Evolutionary conservation across 2,113 vertebrate species (phyloP), one percentile per base, ranked within the genome.

Genomic region (Siphamia tubifer): DNA sequence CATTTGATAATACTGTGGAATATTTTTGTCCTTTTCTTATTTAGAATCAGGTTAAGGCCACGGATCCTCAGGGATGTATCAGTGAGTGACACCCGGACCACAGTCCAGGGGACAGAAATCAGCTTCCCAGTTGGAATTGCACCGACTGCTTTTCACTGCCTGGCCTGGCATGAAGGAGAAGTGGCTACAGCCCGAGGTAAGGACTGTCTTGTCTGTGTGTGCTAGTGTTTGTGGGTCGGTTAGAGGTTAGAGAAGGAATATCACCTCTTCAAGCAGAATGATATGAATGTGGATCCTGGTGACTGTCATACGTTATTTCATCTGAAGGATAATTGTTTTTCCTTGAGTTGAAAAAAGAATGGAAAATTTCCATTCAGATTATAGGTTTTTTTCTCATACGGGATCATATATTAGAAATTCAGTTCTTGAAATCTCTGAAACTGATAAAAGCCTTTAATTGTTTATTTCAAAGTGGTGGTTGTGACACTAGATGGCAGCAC

Each of bases 151-250:
- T 97, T 98, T 54, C 96, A 98, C 75, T 92, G 94, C 38, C 80
- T 98, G 6, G 94, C 94, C 20, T 98, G 96, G 93, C 94, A 94
- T 0, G 95, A 98, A 19, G 98, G 97, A 19, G 97, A 99, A 86
- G 75, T 93, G 83, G 97, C 96, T 76, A 99, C 97, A 23, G 95
- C 97, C 55, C 94, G 93, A 81, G 98, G 97, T 98, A 43, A 82
- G 72, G 12, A 47, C 12, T 8, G 19, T 9, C n/a, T 25, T 48
- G 12, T n/a, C 8, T 45, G 2, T 63, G 16, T 65, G 10, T 48
- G 19, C 8, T 27, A 23, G 13, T 57, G 16, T 42, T 24, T 19
- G 45, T 12, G 15, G 4, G n/a, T n/a, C n/a, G n/a, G n/a, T n/a
- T n/a, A n/a, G n/a, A n/a, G n/a, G n/a, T n/a, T n/a, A n/a, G n/a